phyloP scores from a whole-genome alignment of 2,888 invertebrate species.

The Ophraella communa region DNA sequence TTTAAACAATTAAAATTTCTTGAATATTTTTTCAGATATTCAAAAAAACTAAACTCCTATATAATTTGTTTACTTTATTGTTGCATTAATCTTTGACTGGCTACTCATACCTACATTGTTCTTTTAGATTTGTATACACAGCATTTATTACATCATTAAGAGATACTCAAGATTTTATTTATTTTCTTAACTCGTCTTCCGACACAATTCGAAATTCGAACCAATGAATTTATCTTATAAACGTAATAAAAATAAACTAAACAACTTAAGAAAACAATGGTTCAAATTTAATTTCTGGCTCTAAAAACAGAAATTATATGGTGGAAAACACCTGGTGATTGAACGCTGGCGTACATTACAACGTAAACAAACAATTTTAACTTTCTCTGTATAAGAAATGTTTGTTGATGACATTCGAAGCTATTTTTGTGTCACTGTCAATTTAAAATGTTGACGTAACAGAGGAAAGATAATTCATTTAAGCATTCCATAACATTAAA shows the following conservation, averaged over 20 bases:
- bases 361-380: background rate
- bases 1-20: no score
- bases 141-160: background rate
- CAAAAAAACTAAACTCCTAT: no score
- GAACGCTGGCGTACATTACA: background rate
- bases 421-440: background rate
- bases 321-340: background rate
- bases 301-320: background rate
- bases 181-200: slow-evolving; percentile 4
- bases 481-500: no score
- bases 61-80: no score
- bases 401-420: background rate
- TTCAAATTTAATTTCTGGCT: slow-evolving; percentile 2
- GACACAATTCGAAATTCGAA: slow-evolving; percentile 1
- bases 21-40: no score
- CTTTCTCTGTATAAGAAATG: background rate
- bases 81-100: no score
- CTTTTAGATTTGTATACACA: background rate
- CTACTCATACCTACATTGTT: no score
- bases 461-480: no score
- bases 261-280: slow-evolving; percentile 2
- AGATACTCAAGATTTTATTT: slow-evolving; percentile 3
- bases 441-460: no score
- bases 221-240: background rate
- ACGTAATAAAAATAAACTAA: slow-evolving; percentile 1